Evolutionary conservation across 2,113 vertebrate genomes (phyloP).

Genomic region (Erythrocebus patas): DNA sequence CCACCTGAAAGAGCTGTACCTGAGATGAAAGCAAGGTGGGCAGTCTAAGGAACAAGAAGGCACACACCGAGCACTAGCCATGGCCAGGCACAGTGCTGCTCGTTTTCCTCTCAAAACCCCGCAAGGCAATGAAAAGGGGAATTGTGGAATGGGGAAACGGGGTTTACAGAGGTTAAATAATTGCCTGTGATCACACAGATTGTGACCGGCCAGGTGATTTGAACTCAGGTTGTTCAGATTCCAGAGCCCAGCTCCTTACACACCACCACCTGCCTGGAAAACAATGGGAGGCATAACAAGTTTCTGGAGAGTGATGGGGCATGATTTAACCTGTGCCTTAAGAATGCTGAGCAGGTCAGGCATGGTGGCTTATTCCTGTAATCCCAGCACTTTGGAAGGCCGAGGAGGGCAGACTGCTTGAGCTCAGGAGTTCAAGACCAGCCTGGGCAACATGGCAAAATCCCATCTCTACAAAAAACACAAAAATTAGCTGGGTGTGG

Average conservation of each 20-base stretch:
- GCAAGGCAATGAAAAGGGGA: background rate
- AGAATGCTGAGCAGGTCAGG: background rate
- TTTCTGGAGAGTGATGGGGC: background rate
- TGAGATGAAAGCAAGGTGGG: background rate
- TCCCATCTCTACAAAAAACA: no score
- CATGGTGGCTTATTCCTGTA: no score
- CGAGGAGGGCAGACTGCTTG: no score
- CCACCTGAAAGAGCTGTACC: background rate
- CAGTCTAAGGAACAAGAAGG: background rate
- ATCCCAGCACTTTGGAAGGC: no score
- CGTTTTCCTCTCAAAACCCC: background rate
- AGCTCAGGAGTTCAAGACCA: no score
- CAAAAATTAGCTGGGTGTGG: no score
- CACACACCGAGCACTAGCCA: background rate
- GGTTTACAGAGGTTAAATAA: background rate
- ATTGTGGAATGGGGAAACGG: background rate
- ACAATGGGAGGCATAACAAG: background rate
- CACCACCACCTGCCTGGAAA: background rate
- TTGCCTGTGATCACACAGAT: background rate
- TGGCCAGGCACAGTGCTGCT: background rate
- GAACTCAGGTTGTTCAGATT: background rate
- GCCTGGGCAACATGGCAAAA: no score
- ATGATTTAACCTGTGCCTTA: background rate
- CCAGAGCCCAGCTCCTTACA: background rate
- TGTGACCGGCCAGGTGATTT: background rate